phyloP scores from a whole-genome alignment of 2,888 invertebrate species.

The Agonopterix subpropinquella region DNA sequence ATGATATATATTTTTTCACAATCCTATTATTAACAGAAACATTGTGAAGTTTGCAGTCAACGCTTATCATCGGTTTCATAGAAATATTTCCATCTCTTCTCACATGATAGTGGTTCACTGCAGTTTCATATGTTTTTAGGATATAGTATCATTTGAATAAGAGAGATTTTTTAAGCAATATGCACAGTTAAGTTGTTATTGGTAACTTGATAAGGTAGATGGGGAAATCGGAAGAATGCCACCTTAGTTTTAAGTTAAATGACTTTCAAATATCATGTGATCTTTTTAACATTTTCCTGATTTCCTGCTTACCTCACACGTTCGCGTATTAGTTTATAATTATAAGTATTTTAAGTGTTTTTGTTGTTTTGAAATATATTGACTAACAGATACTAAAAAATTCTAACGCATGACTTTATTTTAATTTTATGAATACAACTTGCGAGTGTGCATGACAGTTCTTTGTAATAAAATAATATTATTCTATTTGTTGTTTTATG shows the following conservation, averaged over 20 bases:
- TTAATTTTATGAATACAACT: slow-evolving; percentile 56
- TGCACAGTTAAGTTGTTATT: slow-evolving; percentile 20
- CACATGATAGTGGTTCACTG: slow-evolving; percentile 52
- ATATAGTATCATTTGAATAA: slow-evolving; percentile 2
- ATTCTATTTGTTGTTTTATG: slow-evolving; percentile 27
- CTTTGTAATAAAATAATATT: slow-evolving; percentile 1
- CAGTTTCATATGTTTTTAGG: slow-evolving; percentile 43
- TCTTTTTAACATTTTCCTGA: slow-evolving; percentile 50
- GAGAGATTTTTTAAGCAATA: slow-evolving; percentile 8
- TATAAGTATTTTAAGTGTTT: slow-evolving; percentile 23
- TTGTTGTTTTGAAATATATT: slow-evolving; percentile 56
- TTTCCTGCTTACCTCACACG: slow-evolving; percentile 48
- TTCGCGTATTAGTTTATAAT: slow-evolving; percentile 32
- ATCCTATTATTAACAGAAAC: slow-evolving; percentile 29
- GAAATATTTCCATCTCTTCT: slow-evolving; percentile 11
- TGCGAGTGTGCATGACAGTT: slow-evolving; percentile 68
- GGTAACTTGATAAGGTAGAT: slow-evolving; percentile 48
- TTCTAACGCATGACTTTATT: slow-evolving; percentile 68
- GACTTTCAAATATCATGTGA: slow-evolving; percentile 36
- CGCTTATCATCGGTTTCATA: slow-evolving; percentile 38
- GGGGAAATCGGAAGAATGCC: slow-evolving; percentile 56
- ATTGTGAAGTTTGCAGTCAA: slow-evolving; percentile 42
- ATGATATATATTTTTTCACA: slow-evolving; percentile 12
- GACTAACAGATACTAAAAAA: slow-evolving; percentile 69
- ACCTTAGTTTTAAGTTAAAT: slow-evolving; percentile 44